phyloP scores from a whole-genome alignment of 2,113 vertebrate species.

The Tachuris rubrigastra region DNA sequence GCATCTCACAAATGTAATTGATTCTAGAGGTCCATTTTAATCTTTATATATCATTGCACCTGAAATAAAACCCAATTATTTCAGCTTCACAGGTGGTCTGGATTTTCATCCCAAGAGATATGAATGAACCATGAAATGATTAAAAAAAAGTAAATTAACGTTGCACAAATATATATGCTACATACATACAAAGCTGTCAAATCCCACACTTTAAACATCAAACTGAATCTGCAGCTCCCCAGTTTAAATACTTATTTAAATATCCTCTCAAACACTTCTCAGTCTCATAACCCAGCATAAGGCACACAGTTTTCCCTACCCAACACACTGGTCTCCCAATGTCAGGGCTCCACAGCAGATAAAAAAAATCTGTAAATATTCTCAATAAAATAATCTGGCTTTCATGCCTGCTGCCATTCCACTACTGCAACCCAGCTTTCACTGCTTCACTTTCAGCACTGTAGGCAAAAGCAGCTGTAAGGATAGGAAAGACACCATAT shows the following conservation, averaged over 20 bases:
- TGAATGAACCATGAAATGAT: background rate
- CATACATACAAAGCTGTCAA: background rate
- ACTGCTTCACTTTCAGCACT: background rate
- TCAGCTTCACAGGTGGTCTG: background rate
- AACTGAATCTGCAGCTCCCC: background rate
- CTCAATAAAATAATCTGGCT: accelerated
- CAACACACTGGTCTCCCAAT: background rate
- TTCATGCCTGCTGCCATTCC: background rate
- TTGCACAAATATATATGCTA: background rate
- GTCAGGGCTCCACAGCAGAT: background rate
- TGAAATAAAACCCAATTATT: constrained; percentile 15
- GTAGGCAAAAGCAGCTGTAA: background rate
- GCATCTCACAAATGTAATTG: background rate
- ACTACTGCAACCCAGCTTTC: background rate
- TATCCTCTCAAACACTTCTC: background rate
- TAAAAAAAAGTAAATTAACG: background rate
- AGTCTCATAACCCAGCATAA: accelerated
- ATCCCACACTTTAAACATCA: background rate
- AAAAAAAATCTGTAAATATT: background rate
- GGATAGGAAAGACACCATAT: accelerated
- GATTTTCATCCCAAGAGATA: background rate
- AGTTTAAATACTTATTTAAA: background rate
- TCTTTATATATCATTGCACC: background rate
- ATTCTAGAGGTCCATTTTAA: background rate
- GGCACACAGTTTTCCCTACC: background rate